A percentile compares a stretch with the other conserved stretches of the same genome.
These are phyloP conservation scores for Xestoiulus laeticollis DNA, from an alignment of 2,888 invertebrate genomes.

Conservation along the genomic window DNA sequence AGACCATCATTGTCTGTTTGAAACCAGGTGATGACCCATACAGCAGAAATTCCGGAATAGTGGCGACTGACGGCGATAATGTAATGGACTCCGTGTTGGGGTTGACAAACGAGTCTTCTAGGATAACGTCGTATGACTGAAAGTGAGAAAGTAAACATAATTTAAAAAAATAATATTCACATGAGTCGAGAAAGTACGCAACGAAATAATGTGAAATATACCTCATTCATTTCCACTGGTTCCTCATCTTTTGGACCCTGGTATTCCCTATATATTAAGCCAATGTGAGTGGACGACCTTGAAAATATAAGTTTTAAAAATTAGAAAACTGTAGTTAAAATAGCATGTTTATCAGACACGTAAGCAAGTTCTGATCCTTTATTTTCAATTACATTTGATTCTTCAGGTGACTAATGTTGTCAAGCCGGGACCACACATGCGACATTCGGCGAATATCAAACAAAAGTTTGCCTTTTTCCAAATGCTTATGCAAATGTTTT, in stretches of 20 bases:
- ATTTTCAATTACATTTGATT: too few species aligned
- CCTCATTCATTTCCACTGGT: slow-evolving; percentile 54
- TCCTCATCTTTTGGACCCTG: slow-evolving; percentile 65
- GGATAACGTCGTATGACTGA: slow-evolving; percentile 25
- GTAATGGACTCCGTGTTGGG: neutral
- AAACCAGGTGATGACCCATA: slow-evolving; percentile 57
- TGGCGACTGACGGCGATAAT: neutral
- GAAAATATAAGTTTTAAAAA: neutral
- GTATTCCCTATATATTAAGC: slow-evolving; percentile 68
- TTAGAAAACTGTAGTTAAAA: neutral
- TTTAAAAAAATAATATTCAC: neutral
- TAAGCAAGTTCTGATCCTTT: too few species aligned
- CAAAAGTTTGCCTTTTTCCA: too few species aligned
- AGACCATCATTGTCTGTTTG: slow-evolving; percentile 50
- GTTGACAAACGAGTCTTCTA: neutral
- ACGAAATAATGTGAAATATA: neutral
- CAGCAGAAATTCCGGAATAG: slow-evolving; percentile 51
- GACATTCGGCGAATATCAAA: too few species aligned
- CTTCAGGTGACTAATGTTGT: too few species aligned
- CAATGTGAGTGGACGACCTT: neutral
- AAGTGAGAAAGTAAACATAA: neutral
- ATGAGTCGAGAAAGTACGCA: too few species aligned
- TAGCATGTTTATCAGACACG: too few species aligned
- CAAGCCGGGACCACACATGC: too few species aligned
- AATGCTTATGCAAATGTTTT: too few species aligned